Conservation (phyloP, 2,888 invertebrate genomes). For the Endotricha flammealis region DNA sequence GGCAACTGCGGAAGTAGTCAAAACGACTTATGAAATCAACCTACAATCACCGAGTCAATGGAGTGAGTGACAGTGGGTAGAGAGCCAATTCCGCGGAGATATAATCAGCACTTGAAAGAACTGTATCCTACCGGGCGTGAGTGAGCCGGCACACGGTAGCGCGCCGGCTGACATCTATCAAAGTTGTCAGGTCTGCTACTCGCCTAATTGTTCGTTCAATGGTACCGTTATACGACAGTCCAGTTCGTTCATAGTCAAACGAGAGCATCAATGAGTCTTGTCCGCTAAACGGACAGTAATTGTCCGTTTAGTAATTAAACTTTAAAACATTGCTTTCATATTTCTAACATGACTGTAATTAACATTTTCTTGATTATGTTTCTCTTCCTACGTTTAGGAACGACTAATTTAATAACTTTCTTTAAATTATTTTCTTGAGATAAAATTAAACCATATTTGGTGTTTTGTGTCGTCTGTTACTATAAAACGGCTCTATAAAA, state of each 20-base stretch:
- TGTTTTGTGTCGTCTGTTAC: too few relatives aligned
- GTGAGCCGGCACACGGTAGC: slow-evolving; percentile 46
- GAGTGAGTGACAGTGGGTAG: slow-evolving; percentile 42
- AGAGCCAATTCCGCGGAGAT: slow-evolving; percentile 54
- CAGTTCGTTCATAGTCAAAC: slow-evolving; percentile 16
- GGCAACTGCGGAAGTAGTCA: slow-evolving; percentile 32
- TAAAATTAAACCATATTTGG: too few relatives aligned
- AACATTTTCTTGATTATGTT: too few relatives aligned
- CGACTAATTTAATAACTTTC: too few relatives aligned
- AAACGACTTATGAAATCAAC: slow-evolving; percentile 37
- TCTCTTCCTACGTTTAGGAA: too few relatives aligned
- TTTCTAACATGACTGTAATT: too few relatives aligned
- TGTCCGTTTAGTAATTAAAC: too few relatives aligned
- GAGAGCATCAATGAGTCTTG: slow-evolving; percentile 12
- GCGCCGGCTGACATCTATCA: slow-evolving; percentile 42
- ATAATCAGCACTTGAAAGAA: slow-evolving; percentile 46
- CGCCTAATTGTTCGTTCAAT: slow-evolving; percentile 45
- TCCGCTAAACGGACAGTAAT: too few relatives aligned
- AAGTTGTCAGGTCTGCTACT: slow-evolving; percentile 25
- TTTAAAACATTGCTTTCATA: too few relatives aligned
- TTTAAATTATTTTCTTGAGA: too few relatives aligned
- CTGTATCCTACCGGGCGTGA: slow-evolving; percentile 36
- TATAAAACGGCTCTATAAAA: too few relatives aligned
- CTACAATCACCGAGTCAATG: slow-evolving; percentile 38
- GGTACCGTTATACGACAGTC: slow-evolving; percentile 34